Percentiles rank a stretch among this genome's conserved stretches.
Conservation (phyloP, 2,797 vertebrate species). For the Euphonia xanthogaster region DNA sequence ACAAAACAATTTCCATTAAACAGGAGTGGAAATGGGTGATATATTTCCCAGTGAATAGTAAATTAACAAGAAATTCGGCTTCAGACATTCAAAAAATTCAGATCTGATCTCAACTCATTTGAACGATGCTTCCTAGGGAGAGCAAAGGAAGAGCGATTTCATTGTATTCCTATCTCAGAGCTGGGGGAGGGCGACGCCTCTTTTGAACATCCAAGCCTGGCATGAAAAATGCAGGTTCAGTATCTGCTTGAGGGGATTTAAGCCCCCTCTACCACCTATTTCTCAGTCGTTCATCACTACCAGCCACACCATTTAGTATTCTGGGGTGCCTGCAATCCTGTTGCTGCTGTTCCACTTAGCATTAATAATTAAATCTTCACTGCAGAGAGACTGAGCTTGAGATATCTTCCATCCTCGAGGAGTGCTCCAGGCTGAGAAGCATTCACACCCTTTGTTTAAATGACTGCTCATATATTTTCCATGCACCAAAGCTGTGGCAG, state of each 20-base stretch:
- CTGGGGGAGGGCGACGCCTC: background rate
- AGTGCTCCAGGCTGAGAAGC: background rate
- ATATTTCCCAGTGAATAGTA: background rate
- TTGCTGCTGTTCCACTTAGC: conserved; percentile 41
- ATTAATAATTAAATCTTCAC: conserved; percentile 47
- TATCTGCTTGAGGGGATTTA: background rate
- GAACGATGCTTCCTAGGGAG: background rate
- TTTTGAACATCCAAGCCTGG: background rate
- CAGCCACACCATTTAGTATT: background rate
- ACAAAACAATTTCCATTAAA: background rate
- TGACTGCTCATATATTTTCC: background rate
- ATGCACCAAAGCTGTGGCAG: background rate
- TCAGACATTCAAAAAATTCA: background rate
- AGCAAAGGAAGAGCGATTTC: background rate
- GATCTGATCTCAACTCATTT: background rate
- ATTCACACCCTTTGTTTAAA: background rate
- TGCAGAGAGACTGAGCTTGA: background rate
- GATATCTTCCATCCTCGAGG: background rate
- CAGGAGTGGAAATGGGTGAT: background rate
- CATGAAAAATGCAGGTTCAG: background rate
- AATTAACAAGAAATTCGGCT: background rate
- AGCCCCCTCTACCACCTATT: background rate
- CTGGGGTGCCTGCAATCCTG: conserved; percentile 12
- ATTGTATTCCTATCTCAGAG: background rate
- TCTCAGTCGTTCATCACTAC: background rate